Conservation (phyloP, 23 tunicate genomes). For the Trididemnum clinides region DNA sequence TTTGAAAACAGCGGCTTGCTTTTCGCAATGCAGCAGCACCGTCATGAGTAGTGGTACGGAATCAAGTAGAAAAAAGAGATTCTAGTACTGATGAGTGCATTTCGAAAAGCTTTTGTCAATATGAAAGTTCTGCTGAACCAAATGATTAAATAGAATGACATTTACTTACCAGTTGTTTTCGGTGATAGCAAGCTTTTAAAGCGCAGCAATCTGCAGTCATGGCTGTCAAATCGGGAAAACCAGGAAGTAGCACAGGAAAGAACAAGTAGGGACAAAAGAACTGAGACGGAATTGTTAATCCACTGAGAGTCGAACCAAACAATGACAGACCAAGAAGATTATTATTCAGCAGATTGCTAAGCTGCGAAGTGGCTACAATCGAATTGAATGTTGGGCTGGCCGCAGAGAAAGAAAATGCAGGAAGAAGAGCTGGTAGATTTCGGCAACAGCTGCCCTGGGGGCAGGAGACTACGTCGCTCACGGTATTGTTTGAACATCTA, state of each 20-base stretch:
- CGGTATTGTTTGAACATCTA: not conserved
- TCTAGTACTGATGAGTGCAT: too few relatives aligned
- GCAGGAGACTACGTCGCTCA: not conserved
- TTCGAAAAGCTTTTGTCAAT: too few relatives aligned
- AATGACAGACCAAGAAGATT: not conserved
- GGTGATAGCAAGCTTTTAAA: not conserved
- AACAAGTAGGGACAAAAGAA: constrained; percentile 23
- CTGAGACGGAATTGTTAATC: not conserved
- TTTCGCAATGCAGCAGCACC: too few relatives aligned
- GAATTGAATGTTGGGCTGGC: too few relatives aligned
- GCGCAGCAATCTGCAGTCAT: not conserved
- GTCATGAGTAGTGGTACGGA: too few relatives aligned
- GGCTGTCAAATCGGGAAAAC: constrained; percentile 1
- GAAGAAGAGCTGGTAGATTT: not conserved
- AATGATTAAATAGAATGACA: too few relatives aligned
- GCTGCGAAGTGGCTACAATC: too few relatives aligned
- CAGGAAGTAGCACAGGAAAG: not conserved
- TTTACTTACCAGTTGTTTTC: not conserved
- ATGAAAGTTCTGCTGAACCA: too few relatives aligned
- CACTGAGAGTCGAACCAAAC: too few relatives aligned
- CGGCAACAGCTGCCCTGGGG: not conserved
- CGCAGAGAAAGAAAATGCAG: not conserved
- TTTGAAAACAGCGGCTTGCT: too few relatives aligned
- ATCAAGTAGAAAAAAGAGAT: too few relatives aligned
- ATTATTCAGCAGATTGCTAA: too few relatives aligned